These are phyloP conservation scores for Sicus ferrugineus DNA, from an alignment of 2,888 invertebrate genomes.

Conservation along the genomic window DNA sequence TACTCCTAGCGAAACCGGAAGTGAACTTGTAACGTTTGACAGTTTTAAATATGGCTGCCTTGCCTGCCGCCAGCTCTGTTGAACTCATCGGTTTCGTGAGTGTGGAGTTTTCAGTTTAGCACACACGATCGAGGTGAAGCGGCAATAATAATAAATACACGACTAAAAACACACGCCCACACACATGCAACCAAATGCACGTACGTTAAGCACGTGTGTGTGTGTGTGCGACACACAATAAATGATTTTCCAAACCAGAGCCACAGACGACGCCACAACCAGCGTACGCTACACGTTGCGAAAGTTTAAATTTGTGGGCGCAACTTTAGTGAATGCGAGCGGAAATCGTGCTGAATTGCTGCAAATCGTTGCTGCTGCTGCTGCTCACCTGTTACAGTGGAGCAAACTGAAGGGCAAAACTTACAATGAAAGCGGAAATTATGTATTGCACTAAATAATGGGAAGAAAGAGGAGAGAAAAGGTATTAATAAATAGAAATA, in stretches of 20 bases:
- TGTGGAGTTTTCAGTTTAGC: neutral
- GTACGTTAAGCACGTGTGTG: neutral
- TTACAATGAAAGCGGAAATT: no score
- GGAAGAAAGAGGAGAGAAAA: no score
- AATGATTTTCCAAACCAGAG: slow-evolving; percentile 23
- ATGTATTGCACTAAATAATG: no score
- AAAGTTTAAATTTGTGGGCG: slow-evolving; percentile 1
- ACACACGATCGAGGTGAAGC: slow-evolving; percentile 3
- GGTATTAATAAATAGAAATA: no score
- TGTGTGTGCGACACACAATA: neutral
- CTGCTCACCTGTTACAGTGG: no score
- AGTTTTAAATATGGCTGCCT: slow-evolving; percentile 31
- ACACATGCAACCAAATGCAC: neutral
- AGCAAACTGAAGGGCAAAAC: no score
- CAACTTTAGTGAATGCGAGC: neutral
- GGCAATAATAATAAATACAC: neutral
- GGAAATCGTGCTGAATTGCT: neutral
- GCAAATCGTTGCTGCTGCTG: neutral
- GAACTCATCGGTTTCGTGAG: neutral
- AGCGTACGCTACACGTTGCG: slow-evolving; percentile 9
- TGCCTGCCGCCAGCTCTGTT: slow-evolving; percentile 18
- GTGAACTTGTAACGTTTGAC: slow-evolving; percentile 30
- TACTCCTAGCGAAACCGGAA: slow-evolving; percentile 8
- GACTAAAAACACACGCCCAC: neutral
- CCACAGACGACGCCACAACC: slow-evolving; percentile 4